These are phyloP conservation scores for Vombatus ursinus DNA, from an alignment of 2,113 vertebrate genomes.

Conservation along the genomic window DNA sequence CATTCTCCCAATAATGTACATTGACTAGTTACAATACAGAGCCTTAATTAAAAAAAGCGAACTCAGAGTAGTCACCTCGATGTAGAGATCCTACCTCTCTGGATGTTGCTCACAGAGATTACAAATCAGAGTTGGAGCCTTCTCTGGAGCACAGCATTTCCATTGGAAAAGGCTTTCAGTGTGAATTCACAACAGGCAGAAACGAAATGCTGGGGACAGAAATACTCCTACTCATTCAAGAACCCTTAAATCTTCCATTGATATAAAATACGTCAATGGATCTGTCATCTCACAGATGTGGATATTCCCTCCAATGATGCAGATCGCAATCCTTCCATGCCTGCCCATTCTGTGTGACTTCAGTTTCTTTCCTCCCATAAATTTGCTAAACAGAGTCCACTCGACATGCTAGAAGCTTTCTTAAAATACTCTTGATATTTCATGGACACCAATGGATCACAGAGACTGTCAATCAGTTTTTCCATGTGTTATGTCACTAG, in stretches of 20 bases:
- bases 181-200: not conserved
- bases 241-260: not conserved
- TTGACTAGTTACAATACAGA: slow-evolving; percentile 99
- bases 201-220: rapidly evolving
- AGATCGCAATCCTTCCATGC: not conserved
- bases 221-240: not conserved
- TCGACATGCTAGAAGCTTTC: not conserved
- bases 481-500: not conserved
- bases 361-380: not conserved
- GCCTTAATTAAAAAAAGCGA: slow-evolving; percentile 99
- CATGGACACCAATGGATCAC: not conserved
- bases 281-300: not conserved
- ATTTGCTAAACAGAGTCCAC: not conserved
- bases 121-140: slow-evolving; percentile 74
- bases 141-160: slow-evolving; percentile 42
- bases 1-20: slow-evolving; percentile 99
- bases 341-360: slow-evolving; percentile 1
- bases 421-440: not conserved
- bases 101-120: slow-evolving; percentile 67
- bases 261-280: not conserved
- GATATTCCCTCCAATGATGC: not conserved
- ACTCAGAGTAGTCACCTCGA: slow-evolving; percentile 81
- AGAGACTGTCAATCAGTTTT: not conserved
- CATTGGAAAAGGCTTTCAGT: slow-evolving; percentile 3
- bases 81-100: slow-evolving; percentile 50